Conservation (phyloP, 1,140 invertebrate genomes). For the Stegodyphus dumicola region DNA sequence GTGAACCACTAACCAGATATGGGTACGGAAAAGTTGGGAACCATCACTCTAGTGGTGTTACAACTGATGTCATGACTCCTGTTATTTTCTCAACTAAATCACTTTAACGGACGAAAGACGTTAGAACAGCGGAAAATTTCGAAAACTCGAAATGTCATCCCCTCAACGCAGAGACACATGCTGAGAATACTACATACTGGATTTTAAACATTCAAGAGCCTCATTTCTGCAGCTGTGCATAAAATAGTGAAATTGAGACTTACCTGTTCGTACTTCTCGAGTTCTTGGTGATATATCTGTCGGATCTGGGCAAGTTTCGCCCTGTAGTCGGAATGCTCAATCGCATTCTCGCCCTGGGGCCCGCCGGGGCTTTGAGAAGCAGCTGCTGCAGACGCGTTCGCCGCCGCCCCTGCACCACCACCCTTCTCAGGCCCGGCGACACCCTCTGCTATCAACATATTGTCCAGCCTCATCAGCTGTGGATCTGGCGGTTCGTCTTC, state of each 20-base stretch:
- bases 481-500: slow-evolving; percentile 99
- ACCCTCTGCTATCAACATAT: slow-evolving; percentile 99
- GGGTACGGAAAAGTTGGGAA: no score
- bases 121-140: no score
- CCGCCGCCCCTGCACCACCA: slow-evolving; percentile 90
- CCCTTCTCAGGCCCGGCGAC: slow-evolving; percentile 98
- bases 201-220: no score
- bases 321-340: slow-evolving; percentile 98
- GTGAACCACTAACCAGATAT: no score
- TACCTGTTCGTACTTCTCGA: slow-evolving; percentile 98
- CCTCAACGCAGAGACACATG: no score
- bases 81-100: no score
- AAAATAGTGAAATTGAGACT: not conserved
- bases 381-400: slow-evolving; percentile 85
- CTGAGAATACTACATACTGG: no score
- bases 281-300: slow-evolving; percentile 98
- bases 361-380: slow-evolving; percentile 72
- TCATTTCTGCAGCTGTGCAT: not conserved
- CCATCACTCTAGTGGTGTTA: no score
- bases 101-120: no score
- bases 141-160: no score
- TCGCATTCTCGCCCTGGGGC: slow-evolving; percentile 81
- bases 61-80: no score
- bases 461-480: slow-evolving; percentile 97
- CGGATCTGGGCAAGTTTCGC: slow-evolving; percentile 98